Evolutionary conservation across 2,797 vertebrate genomes (phyloP).

Genomic region (Perodicticus potto): DNA sequence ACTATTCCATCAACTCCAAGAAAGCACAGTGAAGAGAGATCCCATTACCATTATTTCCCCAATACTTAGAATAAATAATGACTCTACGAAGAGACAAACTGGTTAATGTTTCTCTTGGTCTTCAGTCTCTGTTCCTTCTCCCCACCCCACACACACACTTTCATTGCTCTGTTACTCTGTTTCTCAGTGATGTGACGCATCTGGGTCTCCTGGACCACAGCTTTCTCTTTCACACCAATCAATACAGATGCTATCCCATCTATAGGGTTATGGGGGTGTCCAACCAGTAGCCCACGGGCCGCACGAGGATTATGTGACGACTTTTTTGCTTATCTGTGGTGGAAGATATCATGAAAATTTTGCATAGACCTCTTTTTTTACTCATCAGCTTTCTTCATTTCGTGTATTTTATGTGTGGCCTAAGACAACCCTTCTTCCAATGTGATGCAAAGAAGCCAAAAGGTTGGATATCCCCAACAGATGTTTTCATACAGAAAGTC

Average conservation of each 20-base stretch:
- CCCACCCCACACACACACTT: no score
- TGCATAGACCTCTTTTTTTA: no score
- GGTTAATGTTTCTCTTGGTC: not conserved
- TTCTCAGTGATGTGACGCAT: not conserved
- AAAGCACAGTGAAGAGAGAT: not conserved
- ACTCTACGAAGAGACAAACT: not conserved
- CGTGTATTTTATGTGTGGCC: no score
- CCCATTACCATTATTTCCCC: not conserved
- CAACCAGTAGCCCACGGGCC: no score
- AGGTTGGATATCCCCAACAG: no score
- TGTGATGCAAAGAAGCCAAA: no score
- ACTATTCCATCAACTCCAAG: not conserved
- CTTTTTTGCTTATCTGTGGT: no score
- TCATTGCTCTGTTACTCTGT: not conserved
- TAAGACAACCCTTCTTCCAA: no score
- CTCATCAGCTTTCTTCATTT: no score
- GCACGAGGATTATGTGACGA: no score
- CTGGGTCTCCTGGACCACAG: not conserved
- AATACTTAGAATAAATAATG: not conserved
- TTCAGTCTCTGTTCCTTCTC: not conserved
- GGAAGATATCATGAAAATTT: no score
- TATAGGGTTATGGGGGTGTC: not conserved
- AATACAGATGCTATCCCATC: not conserved
- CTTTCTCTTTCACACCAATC: not conserved
- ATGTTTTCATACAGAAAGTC: not conserved